Base-by-base conservation (phyloP, 2,888 invertebrate genomes). In the Drosophila ezoana region DNA sequence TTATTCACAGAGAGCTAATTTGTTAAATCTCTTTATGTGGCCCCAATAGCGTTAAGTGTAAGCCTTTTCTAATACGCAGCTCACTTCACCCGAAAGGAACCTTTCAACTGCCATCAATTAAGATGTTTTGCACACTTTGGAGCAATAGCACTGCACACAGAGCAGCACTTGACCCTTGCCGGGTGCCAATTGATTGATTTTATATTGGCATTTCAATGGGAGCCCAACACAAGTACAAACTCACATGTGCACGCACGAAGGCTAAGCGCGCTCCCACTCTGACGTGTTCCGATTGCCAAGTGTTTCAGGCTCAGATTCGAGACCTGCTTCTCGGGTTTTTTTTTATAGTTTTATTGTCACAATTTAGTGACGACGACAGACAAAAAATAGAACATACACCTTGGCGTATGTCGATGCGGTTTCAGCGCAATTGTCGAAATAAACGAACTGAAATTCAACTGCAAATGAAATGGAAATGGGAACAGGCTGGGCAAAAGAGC, bases 141-240 rank as follows among this genome's bases (percentile, higher is more conserved):
- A 54, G 60, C 65, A 65, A 65, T 51, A 61, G 58, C 63, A 62
- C 53, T 66, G 72, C 65, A 61, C 62, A 74, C 85, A 74, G 81
- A 84, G 80, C 79, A 87, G 78, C 89, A 90, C 90, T 91, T 91
- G 90, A 91, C 90, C 90, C 90, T 80, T 82, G 78, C 60, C 82
- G 79, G 87, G 73, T 76, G 78, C 82, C 83, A 89, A 89, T 87
- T 90, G 91, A 91, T 90, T 90, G 90, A 89, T 91, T 87, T 90
- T 88, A 82, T 90, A 81, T 78, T 89, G 89, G 87, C 89, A 84
- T 90, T 87, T 89, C 81, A 83, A 89, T 87, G 75, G 89, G 58
- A 63, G 62, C 56, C 72, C 64, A 56, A 49, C 38, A 47, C 33
- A 74, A 52, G 65, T n/a, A 45, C 44, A 65, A 41, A 38, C 56